Evolutionary conservation across 92 coral and sea anemone species (phyloP), one percentile per base, ranked within the genome.

Genomic region (Zoanthus sansibaricus): DNA sequence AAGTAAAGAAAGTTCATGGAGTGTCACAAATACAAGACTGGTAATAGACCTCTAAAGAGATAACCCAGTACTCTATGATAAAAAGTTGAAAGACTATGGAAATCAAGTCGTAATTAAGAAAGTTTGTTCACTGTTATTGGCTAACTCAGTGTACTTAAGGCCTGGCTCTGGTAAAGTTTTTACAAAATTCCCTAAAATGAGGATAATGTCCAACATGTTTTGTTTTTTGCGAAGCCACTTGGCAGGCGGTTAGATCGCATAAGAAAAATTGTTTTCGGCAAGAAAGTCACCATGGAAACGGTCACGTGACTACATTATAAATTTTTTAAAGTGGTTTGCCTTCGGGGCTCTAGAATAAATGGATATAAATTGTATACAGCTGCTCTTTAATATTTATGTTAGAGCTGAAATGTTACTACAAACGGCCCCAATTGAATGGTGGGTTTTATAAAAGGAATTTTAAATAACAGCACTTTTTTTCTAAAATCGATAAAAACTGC

Each of bases 21-120:
- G 58, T 52, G 58, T 52, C 75, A 83, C 87, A 49, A 86, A 77
- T 77, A 32, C 85, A 2, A 9, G 88, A 72, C 82, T 85, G 31
- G 72, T 56, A 54, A 85, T 73, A 51, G 31, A 85, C 82, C 77
- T 85, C 46, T 85, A 74, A 21, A 52, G 88, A 74, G 87, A 83
- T 18, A 83, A 83, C 87, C 87, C 79, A 69, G 64, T 83, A 49
- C 76, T 83, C 49, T 70, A 71, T 45, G 80, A 69, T 83, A 83
- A 37, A 83, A 46, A 83, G 45, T 59, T 7, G 47, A 83, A 83
- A 83, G 87, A 83, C 79, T 83, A 46, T 70, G 79, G 87, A 69
- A 71, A 45, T 61, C 75, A 87, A 87, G 69, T 59, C 32, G 82
- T 76, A 42, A 76, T 45, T 13, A 76, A 76, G 61, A 76, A 76